Conservation (phyloP, 2,113 vertebrate species). For the Cryptoleucopteryx plumbea region DNA sequence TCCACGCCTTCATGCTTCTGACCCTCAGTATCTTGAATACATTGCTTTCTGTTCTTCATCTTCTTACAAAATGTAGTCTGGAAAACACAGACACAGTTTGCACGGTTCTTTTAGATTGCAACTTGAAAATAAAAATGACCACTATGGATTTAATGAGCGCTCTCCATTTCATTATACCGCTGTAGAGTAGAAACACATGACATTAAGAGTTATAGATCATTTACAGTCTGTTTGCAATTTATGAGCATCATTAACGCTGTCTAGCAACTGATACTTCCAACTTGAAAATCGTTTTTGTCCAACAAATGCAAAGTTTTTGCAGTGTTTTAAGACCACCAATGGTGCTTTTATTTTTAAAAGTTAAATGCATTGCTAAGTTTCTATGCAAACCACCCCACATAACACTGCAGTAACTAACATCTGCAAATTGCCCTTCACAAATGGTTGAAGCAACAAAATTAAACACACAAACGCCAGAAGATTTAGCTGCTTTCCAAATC, state of each 20-base stretch:
- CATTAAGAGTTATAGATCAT: background rate
- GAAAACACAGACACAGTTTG: background rate
- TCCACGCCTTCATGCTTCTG: slow-evolving; percentile 62
- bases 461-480: background rate
- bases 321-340: background rate
- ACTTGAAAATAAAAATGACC: background rate
- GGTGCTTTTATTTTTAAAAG: background rate
- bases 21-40: slow-evolving; percentile 51
- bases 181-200: background rate
- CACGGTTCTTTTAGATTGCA: background rate
- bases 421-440: background rate
- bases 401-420: background rate
- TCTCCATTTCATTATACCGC: background rate
- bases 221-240: background rate
- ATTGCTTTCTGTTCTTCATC: slow-evolving; percentile 72
- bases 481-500: background rate
- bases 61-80: slow-evolving; percentile 44
- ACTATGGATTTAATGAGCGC: background rate
- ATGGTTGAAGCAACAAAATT: background rate
- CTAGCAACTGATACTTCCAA: background rate
- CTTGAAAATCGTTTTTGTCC: background rate
- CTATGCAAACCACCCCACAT: background rate
- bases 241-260: background rate
- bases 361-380: background rate
- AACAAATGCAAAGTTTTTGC: background rate